Evolutionary conservation across 2,888 invertebrate species (phyloP).

Genomic region (Rotaria socialis): DNA sequence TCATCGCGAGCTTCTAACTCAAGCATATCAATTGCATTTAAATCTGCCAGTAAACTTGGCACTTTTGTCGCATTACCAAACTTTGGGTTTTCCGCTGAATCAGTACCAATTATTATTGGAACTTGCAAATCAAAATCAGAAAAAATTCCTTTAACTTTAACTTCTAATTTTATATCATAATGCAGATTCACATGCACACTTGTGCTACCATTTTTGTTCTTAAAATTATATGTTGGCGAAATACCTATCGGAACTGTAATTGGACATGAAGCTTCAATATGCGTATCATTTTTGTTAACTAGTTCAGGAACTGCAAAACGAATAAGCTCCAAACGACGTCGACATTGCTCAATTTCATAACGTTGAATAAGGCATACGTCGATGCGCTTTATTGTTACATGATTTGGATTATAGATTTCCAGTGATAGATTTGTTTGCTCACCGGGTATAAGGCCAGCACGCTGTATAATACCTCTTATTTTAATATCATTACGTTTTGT

Average conservation of each 20-base stretch:
- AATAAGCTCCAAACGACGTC: background rate
- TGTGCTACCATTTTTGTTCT: background rate
- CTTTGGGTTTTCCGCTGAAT: too few relatives aligned
- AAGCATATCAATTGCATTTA: too few relatives aligned
- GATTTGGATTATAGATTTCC: background rate
- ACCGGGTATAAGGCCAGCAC: background rate
- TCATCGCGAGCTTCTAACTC: too few relatives aligned
- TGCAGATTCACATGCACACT: background rate
- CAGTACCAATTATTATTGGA: background rate
- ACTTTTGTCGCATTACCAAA: too few relatives aligned
- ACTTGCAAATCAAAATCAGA: background rate
- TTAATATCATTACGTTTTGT: background rate
- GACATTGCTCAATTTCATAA: slow-evolving; percentile 1
- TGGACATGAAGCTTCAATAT: background rate
- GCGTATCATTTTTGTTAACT: background rate
- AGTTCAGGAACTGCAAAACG: background rate
- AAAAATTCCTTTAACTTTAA: background rate
- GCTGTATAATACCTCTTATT: background rate
- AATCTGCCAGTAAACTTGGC: too few relatives aligned
- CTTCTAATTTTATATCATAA: slow-evolving; percentile 20
- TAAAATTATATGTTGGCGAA: background rate
- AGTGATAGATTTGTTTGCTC: background rate
- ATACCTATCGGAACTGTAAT: background rate
- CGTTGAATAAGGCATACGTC: slow-evolving; percentile 25
- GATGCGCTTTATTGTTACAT: background rate